phyloP scores from a whole-genome alignment of 2,113 vertebrate species.

The Pterocles burchelli region DNA sequence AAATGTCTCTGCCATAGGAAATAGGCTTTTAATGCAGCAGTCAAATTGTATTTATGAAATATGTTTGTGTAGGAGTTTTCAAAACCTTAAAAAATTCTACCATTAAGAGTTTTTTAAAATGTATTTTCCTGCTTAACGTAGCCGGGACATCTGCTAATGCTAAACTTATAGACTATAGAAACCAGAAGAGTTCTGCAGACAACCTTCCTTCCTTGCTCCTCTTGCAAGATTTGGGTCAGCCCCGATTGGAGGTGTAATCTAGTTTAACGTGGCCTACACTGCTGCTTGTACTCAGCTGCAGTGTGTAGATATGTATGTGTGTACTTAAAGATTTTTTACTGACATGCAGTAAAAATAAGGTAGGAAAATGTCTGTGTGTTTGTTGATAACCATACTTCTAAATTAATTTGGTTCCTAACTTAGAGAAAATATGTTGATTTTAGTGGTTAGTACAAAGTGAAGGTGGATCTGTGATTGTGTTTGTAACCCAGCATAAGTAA shows the following conservation, averaged over 20 bases:
- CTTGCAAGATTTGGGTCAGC: background rate
- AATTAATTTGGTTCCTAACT: background rate
- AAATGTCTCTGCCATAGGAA: background rate
- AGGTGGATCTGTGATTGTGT: background rate
- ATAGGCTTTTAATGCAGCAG: background rate
- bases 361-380: background rate
- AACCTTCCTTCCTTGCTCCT: background rate
- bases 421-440: background rate
- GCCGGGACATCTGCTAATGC: background rate
- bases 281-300: background rate
- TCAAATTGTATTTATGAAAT: background rate
- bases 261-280: background rate
- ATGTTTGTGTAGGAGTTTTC: background rate
- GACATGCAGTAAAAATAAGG: background rate
- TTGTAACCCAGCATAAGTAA: background rate
- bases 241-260: background rate
- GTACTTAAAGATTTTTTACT: background rate
- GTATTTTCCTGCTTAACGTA: background rate
- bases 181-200: background rate
- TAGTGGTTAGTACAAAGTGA: background rate
- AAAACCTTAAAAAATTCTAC: background rate
- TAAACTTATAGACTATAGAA: background rate
- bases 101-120: background rate
- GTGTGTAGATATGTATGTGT: background rate
- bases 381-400: background rate